phyloP scores from a whole-genome alignment of 2,113 vertebrate species.

The Malurus alboscapulatus region DNA sequence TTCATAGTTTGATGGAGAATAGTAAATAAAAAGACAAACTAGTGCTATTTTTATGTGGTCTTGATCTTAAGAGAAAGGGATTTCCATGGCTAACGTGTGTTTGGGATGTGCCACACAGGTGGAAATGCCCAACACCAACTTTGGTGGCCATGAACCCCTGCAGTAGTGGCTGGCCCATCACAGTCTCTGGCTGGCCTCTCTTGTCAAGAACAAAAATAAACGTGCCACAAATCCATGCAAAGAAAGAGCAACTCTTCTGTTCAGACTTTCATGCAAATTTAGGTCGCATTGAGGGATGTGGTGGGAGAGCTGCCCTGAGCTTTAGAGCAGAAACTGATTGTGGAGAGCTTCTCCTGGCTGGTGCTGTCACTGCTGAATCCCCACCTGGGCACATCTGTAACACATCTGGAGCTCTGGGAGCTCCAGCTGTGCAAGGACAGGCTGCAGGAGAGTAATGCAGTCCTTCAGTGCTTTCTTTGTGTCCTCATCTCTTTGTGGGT shows the following conservation, averaged over 20 bases:
- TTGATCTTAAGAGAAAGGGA: not conserved
- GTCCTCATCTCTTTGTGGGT: fast-evolving
- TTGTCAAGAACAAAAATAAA: not conserved
- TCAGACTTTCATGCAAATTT: not conserved
- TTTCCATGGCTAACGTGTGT: fast-evolving
- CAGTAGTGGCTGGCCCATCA: not conserved
- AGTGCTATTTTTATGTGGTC: not conserved
- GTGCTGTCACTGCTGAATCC: not conserved
- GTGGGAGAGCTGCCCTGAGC: fast-evolving
- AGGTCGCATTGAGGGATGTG: fast-evolving
- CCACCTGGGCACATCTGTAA: not conserved
- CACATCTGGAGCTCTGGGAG: not conserved
- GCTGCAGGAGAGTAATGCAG: not conserved
- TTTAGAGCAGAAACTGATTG: not conserved
- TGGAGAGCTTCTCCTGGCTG: not conserved
- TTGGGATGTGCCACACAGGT: not conserved
- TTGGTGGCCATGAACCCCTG: not conserved
- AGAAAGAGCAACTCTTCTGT: not conserved
- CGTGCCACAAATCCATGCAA: not conserved
- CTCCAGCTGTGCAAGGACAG: not conserved
- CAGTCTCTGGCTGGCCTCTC: not conserved
- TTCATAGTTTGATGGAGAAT: not conserved
- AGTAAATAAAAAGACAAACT: not conserved
- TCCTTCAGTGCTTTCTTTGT: not conserved
- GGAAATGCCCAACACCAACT: not conserved